Percentiles rank a stretch among this genome's conserved stretches.
These are phyloP conservation scores for Cyphomyrmex costatus DNA, from an alignment of 1,140 invertebrate species.

Conservation along the genomic window DNA sequence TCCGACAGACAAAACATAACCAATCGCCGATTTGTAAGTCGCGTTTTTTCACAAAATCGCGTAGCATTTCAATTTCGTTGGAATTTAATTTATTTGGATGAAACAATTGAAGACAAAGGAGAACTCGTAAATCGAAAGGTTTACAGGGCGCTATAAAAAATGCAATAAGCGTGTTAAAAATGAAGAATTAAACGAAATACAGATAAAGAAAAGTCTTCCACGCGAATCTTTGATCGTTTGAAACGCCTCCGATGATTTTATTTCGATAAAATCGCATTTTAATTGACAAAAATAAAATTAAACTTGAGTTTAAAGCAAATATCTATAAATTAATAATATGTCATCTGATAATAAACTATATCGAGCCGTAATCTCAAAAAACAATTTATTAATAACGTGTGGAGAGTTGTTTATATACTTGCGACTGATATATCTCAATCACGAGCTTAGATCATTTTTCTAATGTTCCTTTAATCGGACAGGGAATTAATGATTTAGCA, in stretches of 20 bases:
- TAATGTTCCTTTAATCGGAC: slow-evolving; percentile 35
- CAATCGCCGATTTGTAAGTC: background rate
- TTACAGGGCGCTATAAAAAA: background rate
- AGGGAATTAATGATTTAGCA: background rate
- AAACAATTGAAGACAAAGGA: background rate
- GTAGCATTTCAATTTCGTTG: background rate
- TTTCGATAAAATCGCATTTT: background rate
- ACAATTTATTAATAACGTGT: slow-evolving; percentile 38
- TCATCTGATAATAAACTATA: slow-evolving; percentile 27
- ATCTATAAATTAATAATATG: slow-evolving; percentile 39
- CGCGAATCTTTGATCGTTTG: background rate
- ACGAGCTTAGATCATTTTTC: slow-evolving; percentile 13
- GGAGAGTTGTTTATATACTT: background rate
- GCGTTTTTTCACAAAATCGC: background rate
- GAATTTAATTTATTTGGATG: too few relatives aligned
- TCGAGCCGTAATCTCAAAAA: slow-evolving; percentile 14
- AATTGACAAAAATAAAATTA: slow-evolving; percentile 28
- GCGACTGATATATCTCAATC: background rate
- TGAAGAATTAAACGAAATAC: background rate
- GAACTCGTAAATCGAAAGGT: background rate
- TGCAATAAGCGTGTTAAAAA: background rate
- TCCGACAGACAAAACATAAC: background rate
- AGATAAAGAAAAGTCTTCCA: background rate
- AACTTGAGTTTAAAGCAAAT: background rate
- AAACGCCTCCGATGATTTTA: background rate